Conservation (phyloP, 2,797 vertebrate genomes). For the Malacoraja senta region DNA sequence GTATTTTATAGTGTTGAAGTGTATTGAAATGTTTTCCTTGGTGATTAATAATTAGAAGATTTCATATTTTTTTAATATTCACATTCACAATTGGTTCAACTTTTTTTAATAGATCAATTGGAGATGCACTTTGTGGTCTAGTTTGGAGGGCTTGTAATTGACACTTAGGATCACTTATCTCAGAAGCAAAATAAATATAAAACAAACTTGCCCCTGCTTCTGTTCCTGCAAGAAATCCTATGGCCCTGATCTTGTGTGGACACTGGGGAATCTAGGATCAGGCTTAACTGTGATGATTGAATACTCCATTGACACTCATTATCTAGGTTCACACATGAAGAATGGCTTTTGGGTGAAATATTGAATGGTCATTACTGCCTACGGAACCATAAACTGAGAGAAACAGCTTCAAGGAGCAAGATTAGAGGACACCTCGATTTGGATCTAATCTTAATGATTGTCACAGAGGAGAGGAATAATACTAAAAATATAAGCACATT, state of each 20-base stretch:
- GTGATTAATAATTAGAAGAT: background rate
- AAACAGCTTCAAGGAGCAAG: background rate
- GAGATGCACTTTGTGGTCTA: background rate
- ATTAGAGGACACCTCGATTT: background rate
- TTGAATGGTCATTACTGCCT: background rate
- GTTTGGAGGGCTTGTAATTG: background rate
- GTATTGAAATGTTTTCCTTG: background rate
- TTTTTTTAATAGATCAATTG: background rate
- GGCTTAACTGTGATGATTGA: background rate
- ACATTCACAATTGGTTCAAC: background rate
- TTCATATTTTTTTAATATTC: no score
- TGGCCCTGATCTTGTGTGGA: background rate
- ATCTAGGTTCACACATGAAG: background rate
- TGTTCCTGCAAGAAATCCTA: background rate
- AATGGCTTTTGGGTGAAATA: background rate
- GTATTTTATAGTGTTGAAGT: background rate
- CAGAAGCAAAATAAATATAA: background rate
- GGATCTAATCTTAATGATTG: background rate
- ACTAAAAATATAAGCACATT: background rate
- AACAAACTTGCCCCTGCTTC: background rate
- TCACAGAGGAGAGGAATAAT: background rate
- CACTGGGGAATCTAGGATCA: background rate
- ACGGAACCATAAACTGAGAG: background rate
- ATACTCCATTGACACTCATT: background rate
- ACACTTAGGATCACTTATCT: background rate